phyloP scores from a whole-genome alignment of 2,797 vertebrate genomes.

The Mastacembelus armatus region DNA sequence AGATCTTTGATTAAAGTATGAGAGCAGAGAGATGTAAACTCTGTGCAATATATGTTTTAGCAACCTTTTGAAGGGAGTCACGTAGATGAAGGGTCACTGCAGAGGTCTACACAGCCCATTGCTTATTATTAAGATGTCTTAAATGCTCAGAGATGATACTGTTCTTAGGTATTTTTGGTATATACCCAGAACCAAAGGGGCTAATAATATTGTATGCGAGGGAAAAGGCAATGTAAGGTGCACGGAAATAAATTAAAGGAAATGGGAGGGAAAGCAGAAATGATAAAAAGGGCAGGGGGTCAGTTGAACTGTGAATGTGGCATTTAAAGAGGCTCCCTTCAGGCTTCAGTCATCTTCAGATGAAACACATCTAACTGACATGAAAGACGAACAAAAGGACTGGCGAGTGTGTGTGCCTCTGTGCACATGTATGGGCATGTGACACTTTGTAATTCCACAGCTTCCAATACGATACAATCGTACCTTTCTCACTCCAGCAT shows the following conservation, averaged over 20 bases:
- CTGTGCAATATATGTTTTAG: slow-evolving; percentile 25
- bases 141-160: slow-evolving; percentile 14
- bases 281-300: slow-evolving; percentile 39
- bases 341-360: slow-evolving; percentile 35
- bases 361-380: slow-evolving; percentile 49
- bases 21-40: slow-evolving; percentile 20
- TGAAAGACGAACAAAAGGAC: slow-evolving; percentile 12
- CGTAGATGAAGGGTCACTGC: slow-evolving; percentile 13
- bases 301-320: slow-evolving; percentile 48
- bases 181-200: neutral
- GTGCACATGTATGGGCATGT: slow-evolving; percentile 12
- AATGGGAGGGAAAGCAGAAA: slow-evolving; percentile 29
- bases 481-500: neutral
- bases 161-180: slow-evolving; percentile 6
- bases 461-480: neutral
- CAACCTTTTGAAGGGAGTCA: slow-evolving; percentile 23
- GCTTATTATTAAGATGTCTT: slow-evolving; percentile 19
- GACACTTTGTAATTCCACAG: neutral
- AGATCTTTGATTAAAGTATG: slow-evolving; percentile 45
- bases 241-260: slow-evolving; percentile 26
- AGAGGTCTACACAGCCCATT: slow-evolving; percentile 7
- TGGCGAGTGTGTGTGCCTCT: neutral
- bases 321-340: slow-evolving; percentile 54
- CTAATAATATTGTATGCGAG: slow-evolving; percentile 15
- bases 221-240: slow-evolving; percentile 24